phyloP scores from a whole-genome alignment of 1,140 invertebrate genomes.

The Drosophila ficusphila region DNA sequence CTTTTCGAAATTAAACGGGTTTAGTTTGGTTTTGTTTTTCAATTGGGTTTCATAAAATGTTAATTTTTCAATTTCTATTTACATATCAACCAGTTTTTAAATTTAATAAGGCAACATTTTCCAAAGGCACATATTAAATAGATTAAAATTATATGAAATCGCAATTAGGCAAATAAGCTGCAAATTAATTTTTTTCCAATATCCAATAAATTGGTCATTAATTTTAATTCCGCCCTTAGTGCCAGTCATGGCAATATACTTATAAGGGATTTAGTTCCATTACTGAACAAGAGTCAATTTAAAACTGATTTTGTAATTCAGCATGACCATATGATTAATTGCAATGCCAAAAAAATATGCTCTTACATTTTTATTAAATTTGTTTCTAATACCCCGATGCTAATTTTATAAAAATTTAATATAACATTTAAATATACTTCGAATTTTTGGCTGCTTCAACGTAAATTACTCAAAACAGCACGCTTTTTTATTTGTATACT shows the following conservation, averaged over 20 bases:
- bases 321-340: no score
- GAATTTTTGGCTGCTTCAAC: no score
- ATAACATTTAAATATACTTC: no score
- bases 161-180: slow-evolving; percentile 61
- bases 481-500: no score
- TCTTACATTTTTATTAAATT: no score
- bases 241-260: slow-evolving; percentile 19
- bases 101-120: neutral
- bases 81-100: slow-evolving; percentile 15
- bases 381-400: no score
- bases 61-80: slow-evolving; percentile 39
- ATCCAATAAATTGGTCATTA: slow-evolving; percentile 68
- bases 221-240: slow-evolving; percentile 41
- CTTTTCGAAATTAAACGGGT: slow-evolving; percentile 11
- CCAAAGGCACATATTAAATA: slow-evolving; percentile 7
- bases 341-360: no score
- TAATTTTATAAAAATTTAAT: no score
- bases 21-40: slow-evolving; percentile 4
- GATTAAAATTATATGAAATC: slow-evolving; percentile 51
- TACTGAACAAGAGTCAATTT: neutral
- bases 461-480: no score
- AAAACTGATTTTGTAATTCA: neutral
- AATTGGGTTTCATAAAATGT: slow-evolving; percentile 34
- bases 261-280: no score
- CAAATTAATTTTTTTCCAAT: slow-evolving; percentile 75